A percentile compares a stretch with the other conserved stretches of the same genome.
These are phyloP conservation scores for Dreissena rostriformis DNA, from an alignment of 1,140 invertebrate genomes.

Conservation along the genomic window DNA sequence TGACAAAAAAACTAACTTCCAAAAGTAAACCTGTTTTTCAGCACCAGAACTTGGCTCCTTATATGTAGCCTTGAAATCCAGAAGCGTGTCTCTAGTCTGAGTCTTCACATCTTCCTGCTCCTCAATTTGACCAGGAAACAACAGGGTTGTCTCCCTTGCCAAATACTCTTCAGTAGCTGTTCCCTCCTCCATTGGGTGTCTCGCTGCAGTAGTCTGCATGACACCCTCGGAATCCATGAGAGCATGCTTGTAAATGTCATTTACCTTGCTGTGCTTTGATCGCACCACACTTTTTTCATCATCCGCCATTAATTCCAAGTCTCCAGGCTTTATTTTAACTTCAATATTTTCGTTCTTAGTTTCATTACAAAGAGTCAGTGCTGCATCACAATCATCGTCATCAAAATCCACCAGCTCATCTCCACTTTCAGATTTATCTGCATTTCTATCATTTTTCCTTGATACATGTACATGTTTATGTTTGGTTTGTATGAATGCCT, in stretches of 20 bases:
- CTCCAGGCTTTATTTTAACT: constrained; percentile 25
- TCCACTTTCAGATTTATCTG: constrained; percentile 10
- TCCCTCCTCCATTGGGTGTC: neutral
- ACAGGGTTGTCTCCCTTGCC: neutral
- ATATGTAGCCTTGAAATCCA: constrained; percentile 50
- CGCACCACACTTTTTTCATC: neutral
- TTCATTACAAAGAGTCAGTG: constrained; percentile 15
- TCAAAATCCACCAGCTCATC: constrained; percentile 16
- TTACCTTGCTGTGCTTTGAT: neutral
- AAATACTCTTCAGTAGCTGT: constrained; percentile 9
- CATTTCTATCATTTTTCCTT: neutral
- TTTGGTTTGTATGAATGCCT: constrained; percentile 33
- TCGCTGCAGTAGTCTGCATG: neutral
- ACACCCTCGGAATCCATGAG: constrained; percentile 41
- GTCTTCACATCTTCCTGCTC: neutral
- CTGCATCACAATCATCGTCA: constrained; percentile 33
- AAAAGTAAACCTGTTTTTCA: neutral
- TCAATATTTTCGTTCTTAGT: constrained; percentile 29
- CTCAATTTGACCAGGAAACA: constrained; percentile 46
- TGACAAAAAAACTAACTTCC: too few species aligned
- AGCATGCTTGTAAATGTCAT: constrained; percentile 31
- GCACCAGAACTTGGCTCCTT: neutral
- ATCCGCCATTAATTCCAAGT: neutral
- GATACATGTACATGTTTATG: constrained; percentile 14
- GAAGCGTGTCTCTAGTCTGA: constrained; percentile 14